Evolutionary conservation across 2,888 invertebrate species (phyloP), one percentile per base, ranked within the genome.

Genomic region (Vesta saturnalis): DNA sequence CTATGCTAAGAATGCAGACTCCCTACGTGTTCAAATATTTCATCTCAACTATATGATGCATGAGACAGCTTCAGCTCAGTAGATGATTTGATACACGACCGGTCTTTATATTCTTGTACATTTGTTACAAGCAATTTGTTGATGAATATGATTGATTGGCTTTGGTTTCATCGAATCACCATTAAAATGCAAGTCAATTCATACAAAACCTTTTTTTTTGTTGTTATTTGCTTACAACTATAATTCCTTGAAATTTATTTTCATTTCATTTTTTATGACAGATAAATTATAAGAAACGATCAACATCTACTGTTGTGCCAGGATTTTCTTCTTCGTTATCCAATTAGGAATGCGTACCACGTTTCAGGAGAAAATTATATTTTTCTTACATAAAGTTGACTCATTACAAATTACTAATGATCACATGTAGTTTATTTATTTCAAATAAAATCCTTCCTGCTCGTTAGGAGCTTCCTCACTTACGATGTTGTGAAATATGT

Each of bases 401-500:
- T 52, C 21, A 52, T 52, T 52, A 58, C 35, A 15, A 58, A 58
- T 58, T 57, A 46, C 14, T 47, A 63, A 63, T 43, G 63, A 63
- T 52, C 52, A 64, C 59, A 57, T 19, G 55, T 58, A 61, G 57
- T 43, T 43, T 18, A 60, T 69, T 69, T 65, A 62, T 62, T 62
- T 54, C 18, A 19, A 19, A 63, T 14, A 16, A 21, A 49, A 62
- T 61, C 61, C 60, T 67, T 68, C 59, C 54, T 65, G 78, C 82
- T 84, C 84, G 83, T 84, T 84, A 84, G 84, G 79, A 79, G 81
- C 81, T 83, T 82, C 82, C 82, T 82, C 80, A 81, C 82, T 80
- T 80, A 81, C 69, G 60, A 80, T 82, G 83, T 82, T 83, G 82
- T 82, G 81, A 83, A 82, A 83, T 79, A 79, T 82, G 83, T 82